Evolutionary conservation across 2,113 vertebrate species (phyloP).

Genomic region (Aleadryas rufinucha): DNA sequence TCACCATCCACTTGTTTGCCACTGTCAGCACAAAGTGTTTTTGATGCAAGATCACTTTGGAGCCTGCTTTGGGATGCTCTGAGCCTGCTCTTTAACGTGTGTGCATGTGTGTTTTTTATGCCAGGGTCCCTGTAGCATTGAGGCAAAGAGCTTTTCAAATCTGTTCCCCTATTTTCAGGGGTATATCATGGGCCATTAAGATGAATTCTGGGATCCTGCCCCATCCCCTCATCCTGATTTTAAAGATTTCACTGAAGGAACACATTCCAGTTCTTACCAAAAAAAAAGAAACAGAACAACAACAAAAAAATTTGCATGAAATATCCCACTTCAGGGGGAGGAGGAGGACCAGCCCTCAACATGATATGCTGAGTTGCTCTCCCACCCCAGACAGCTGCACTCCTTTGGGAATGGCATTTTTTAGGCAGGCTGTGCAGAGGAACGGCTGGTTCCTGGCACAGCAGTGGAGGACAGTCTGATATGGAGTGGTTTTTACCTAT

Average conservation of each 20-base stretch:
- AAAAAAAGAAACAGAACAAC: not conserved
- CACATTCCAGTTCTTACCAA: not conserved
- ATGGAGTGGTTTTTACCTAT: not conserved
- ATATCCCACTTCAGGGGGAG: not conserved
- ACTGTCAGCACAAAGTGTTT: conserved; percentile 55
- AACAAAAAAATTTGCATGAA: not conserved
- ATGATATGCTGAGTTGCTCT: not conserved
- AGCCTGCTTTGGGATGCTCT: conserved; percentile 7
- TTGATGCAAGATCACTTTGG: not conserved
- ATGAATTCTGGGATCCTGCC: not conserved
- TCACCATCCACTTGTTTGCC: conserved; percentile 42
- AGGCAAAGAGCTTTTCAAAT: not conserved
- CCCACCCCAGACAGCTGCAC: not conserved
- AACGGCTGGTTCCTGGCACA: not conserved
- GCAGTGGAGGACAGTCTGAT: not conserved
- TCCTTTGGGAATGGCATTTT: not conserved
- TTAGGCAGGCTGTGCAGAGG: not conserved
- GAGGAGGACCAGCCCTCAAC: not conserved
- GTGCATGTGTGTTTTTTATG: not conserved
- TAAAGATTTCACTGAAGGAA: not conserved
- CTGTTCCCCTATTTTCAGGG: conserved; percentile 50
- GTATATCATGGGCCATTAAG: not conserved
- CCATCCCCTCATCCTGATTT: not conserved
- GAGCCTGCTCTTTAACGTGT: not conserved
- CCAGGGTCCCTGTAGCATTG: not conserved